Conservation (phyloP, 2,113 vertebrate species). For the Prionailurus bengalensis region DNA sequence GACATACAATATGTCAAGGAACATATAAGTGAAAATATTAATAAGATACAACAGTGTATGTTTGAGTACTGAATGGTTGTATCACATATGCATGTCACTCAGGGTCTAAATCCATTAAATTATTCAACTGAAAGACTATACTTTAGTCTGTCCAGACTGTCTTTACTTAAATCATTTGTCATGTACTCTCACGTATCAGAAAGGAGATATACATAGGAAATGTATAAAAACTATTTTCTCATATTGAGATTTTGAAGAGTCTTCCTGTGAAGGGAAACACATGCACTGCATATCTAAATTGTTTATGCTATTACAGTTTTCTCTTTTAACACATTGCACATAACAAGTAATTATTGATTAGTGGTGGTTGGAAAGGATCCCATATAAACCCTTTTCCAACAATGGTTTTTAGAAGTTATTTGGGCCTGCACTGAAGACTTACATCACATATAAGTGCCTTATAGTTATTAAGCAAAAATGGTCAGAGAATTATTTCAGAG, state of each 20-base stretch:
- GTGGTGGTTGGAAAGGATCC: neutral
- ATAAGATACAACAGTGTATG: conserved; percentile 29
- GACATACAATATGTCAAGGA: neutral
- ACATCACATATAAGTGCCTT: neutral
- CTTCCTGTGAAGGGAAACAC: neutral
- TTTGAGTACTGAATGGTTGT: conserved; percentile 18
- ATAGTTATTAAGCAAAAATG: neutral
- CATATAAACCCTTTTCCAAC: neutral
- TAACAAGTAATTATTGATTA: neutral
- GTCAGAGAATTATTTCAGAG: neutral
- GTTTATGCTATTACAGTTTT: neutral
- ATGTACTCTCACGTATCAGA: neutral
- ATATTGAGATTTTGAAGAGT: neutral
- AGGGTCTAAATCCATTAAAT: conserved; percentile 38
- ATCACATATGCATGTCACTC: conserved; percentile 42
- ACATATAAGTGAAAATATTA: conserved; percentile 65
- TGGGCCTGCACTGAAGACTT: neutral
- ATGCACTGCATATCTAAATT: neutral
- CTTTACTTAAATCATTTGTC: neutral
- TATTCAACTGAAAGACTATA: conserved; percentile 21
- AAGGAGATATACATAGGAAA: neutral
- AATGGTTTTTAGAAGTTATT: neutral
- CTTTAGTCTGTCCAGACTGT: neutral
- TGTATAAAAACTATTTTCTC: neutral
- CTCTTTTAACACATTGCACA: neutral